Percentiles rank a stretch among this genome's conserved stretches.
phyloP scores from a whole-genome alignment of 2,797 vertebrate species.

The Peromyscus melanophrys region DNA sequence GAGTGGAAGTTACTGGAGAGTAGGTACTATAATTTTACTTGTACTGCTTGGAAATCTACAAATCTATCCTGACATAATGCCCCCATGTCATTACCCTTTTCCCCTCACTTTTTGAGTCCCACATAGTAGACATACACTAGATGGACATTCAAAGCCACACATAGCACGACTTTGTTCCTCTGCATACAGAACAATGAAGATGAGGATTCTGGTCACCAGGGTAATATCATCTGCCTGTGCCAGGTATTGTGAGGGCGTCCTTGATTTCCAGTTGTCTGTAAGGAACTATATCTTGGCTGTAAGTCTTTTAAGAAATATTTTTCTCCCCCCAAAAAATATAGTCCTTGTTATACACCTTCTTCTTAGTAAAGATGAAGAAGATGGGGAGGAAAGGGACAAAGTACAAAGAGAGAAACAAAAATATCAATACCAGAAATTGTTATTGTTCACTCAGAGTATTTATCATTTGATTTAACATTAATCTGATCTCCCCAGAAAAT shows the following conservation, averaged over 20 bases:
- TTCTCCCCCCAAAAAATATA: background rate
- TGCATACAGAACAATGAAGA: background rate
- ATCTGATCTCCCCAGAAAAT: slow-evolving; percentile 18
- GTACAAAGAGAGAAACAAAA: slow-evolving; percentile 20
- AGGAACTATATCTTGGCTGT: background rate
- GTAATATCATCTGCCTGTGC: background rate
- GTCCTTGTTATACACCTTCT: background rate
- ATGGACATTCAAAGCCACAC: background rate
- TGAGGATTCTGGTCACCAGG: background rate
- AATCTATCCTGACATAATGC: background rate
- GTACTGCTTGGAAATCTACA: slow-evolving; percentile 3
- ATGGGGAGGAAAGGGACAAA: background rate
- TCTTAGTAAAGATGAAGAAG: slow-evolving; percentile 38
- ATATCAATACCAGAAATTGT: background rate
- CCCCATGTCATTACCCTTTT: background rate
- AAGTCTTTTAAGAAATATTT: background rate
- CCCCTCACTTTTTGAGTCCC: background rate
- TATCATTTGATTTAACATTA: slow-evolving; percentile 30
- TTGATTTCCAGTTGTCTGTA: background rate
- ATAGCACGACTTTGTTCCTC: background rate
- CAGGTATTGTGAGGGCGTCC: background rate
- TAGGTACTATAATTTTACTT: background rate
- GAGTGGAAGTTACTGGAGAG: slow-evolving; percentile 45
- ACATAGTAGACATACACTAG: background rate
- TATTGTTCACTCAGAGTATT: background rate